phyloP scores from a whole-genome alignment of 2,888 invertebrate species.

The Zele albiditarsus region DNA sequence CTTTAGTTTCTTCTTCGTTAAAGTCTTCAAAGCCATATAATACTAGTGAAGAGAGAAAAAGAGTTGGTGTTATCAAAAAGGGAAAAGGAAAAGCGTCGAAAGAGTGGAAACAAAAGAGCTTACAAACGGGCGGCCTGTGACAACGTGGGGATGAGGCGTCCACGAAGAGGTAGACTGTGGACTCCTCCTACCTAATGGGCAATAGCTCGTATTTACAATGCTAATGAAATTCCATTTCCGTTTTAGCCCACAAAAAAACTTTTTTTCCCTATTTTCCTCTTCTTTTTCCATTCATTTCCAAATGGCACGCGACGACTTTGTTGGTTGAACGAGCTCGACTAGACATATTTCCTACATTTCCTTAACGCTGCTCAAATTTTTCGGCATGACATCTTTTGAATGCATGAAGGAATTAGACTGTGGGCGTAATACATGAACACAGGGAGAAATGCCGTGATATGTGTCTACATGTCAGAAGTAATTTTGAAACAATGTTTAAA shows the following conservation, averaged over 20 bases:
- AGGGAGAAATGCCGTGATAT: background rate
- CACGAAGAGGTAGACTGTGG: slow-evolving; percentile 8
- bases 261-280: background rate
- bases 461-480: too few relatives aligned
- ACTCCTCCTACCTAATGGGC: slow-evolving; percentile 10
- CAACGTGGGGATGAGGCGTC: background rate
- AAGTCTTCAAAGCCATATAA: background rate
- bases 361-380: slow-evolving; percentile 27
- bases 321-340: slow-evolving; percentile 16
- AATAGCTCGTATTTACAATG: slow-evolving; percentile 56
- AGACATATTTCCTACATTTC: slow-evolving; percentile 7
- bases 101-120: slow-evolving; percentile 7
- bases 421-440: background rate
- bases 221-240: slow-evolving; percentile 62
- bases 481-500: background rate
- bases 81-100: background rate
- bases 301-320: slow-evolving; percentile 15
- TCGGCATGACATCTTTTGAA: background rate
- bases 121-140: slow-evolving; percentile 9
- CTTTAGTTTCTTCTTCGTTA: background rate
- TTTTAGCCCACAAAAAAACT: slow-evolving; percentile 39
- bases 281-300: slow-evolving; percentile 16
- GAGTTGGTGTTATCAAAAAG: background rate
- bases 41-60: background rate
- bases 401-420: background rate